Conservation (phyloP, 2,888 invertebrate species). For the Drosophila prolongata region DNA sequence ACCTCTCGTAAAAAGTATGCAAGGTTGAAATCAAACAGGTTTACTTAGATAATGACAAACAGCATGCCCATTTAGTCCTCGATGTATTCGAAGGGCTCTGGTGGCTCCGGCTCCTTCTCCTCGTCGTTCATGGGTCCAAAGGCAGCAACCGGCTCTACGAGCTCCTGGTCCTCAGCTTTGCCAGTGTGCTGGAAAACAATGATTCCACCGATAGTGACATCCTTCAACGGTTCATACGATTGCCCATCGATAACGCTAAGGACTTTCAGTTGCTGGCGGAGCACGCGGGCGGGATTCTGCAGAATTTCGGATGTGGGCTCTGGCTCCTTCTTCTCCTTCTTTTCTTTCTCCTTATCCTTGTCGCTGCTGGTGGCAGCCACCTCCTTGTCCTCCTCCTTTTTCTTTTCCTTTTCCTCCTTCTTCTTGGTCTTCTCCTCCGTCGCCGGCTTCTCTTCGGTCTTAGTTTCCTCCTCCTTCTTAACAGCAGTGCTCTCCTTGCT, state of each 20-base stretch:
- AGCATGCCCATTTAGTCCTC: conserved; percentile 87
- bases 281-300: conserved; percentile 96
- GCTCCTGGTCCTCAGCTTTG: conserved; percentile 90
- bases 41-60: conserved; percentile 76
- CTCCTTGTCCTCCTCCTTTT: conserved; percentile 78
- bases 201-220: conserved; percentile 97
- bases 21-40: conserved; percentile 52
- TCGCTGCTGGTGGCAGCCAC: conserved; percentile 57
- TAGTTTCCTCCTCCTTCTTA: conserved; percentile 84
- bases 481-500: conserved; percentile 83
- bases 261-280: conserved; percentile 94
- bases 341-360: conserved; percentile 77
- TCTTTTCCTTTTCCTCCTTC: conserved; percentile 65
- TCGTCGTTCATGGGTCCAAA: conserved; percentile 96
- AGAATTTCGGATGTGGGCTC: conserved; percentile 96
- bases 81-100: conserved; percentile 98
- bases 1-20: conserved; percentile 63
- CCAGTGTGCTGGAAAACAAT: conserved; percentile 96
- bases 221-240: conserved; percentile 94
- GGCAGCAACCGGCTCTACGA: conserved; percentile 96
- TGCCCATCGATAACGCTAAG: conserved; percentile 92
- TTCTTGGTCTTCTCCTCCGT: conserved; percentile 67
- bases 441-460: conserved; percentile 73
- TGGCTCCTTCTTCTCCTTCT: conserved; percentile 90
- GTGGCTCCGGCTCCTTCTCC: conserved; percentile 98